These are phyloP conservation scores for Scatophagus argus DNA, from an alignment of 2,113 vertebrate species.

Conservation along the genomic window DNA sequence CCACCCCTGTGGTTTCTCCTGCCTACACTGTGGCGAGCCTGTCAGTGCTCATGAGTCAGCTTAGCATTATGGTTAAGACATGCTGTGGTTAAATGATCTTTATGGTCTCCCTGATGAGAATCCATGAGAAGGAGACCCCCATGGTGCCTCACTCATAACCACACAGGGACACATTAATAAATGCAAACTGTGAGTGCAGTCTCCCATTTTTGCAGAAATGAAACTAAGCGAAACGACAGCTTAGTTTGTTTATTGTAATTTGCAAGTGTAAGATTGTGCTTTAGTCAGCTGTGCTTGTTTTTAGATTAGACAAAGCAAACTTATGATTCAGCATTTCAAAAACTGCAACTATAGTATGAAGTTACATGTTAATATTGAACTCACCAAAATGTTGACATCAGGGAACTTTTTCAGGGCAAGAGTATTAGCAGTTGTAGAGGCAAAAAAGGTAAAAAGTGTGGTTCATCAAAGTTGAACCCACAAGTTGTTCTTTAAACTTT, in stretches of 20 bases:
- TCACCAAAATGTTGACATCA: not conserved
- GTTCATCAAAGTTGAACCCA: not conserved
- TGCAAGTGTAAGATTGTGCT: not conserved
- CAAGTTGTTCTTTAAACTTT: too few species aligned
- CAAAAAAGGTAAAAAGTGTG: not conserved
- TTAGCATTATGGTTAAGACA: not conserved
- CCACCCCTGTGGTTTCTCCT: constrained; percentile 48
- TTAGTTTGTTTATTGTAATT: not conserved
- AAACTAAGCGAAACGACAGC: constrained; percentile 41
- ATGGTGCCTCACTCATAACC: constrained; percentile 19
- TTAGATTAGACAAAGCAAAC: not conserved
- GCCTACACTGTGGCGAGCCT: constrained; percentile 56
- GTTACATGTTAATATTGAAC: not conserved
- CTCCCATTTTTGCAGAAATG: constrained; percentile 60
- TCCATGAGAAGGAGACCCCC: constrained; percentile 51
- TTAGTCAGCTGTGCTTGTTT: not conserved
- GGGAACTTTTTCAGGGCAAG: not conserved
- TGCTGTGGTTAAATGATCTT: constrained; percentile 68
- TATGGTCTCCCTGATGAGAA: constrained; percentile 40
- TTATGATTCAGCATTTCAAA: not conserved
- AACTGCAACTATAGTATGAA: not conserved
- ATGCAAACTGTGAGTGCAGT: not conserved
- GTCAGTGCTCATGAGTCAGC: constrained; percentile 62
- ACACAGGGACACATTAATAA: constrained; percentile 2
- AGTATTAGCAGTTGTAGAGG: not conserved